Evolutionary conservation across 2,113 vertebrate genomes (phyloP).

Genomic region (Hippocampus comes): DNA sequence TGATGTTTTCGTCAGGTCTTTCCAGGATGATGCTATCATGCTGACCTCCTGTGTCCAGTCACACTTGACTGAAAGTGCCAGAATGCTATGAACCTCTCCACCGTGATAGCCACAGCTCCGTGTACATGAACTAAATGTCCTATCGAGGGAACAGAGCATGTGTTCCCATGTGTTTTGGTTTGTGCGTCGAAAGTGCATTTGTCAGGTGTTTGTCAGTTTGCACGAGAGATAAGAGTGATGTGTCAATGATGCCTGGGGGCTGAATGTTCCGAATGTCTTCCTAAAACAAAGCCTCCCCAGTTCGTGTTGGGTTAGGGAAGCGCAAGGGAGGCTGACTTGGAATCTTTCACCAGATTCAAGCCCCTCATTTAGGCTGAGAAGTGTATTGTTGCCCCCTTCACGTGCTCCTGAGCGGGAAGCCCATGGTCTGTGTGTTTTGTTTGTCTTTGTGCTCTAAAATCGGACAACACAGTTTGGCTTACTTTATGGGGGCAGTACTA

Average conservation of each 20-base stretch:
- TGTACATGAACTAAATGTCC: constrained; percentile 14
- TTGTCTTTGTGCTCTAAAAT: constrained; percentile 56
- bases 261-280: constrained; percentile 42
- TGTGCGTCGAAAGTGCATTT: constrained; percentile 10
- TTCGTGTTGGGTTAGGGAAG: constrained; percentile 27
- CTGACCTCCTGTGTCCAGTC: constrained; percentile 59
- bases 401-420: constrained; percentile 60
- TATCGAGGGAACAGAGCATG: constrained; percentile 2
- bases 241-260: constrained; percentile 41
- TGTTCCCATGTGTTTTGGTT: constrained; percentile 5
- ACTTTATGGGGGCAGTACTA: constrained; percentile 32
- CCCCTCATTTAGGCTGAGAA: constrained; percentile 37
- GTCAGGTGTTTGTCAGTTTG: constrained; percentile 41
- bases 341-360: constrained; percentile 27
- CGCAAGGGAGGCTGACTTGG: constrained; percentile 24
- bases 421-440: constrained; percentile 63
- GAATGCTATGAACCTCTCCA: constrained; percentile 26
- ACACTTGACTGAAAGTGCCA: constrained; percentile 56
- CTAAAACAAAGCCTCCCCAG: constrained; percentile 54
- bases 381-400: constrained; percentile 34
- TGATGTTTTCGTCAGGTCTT: constrained; percentile 61
- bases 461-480: constrained; percentile 47
- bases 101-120: constrained; percentile 15
- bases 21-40: constrained; percentile 64
- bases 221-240: constrained; percentile 50